Base-by-base conservation (phyloP, 2,797 vertebrate genomes). In the Chiroxiphia lanceolata region DNA sequence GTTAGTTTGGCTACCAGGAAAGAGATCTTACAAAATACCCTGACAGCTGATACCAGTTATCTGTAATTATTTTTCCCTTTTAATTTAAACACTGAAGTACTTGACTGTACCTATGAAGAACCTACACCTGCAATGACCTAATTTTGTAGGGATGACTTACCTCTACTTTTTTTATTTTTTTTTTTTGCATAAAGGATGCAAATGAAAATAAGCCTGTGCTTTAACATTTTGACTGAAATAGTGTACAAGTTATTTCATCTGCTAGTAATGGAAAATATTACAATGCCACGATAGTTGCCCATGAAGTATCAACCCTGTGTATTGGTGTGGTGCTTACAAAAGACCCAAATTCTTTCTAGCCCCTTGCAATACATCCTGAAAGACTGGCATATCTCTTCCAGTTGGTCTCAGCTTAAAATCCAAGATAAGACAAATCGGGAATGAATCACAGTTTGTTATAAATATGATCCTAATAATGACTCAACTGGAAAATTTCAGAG, bases 401-500 rank as follows among this genome's bases (percentile, higher is more conserved):
- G n/a, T 42, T 93, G 51, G 36, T 87, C 51, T 64, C 27, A 27
- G 56, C 68, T 64, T 71, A 65, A 85, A 91, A 80, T 42, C 57
- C 1, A 13, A 74, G 63, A 92, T 11, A 20, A 67, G 40, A 67
- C 21, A 87, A 93, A 85, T 14, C 44, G 9, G 19, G 76, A 76
- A 83, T 85, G 51, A 93, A 71, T 89, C 93, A 89, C 23, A 56
- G 44, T 92, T 87, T 89, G n/a, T 71, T 90, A 57, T 47, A 90
- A 90, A 93, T 68, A 71, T 10, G 38, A 72, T 59, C 38, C 40
- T 79, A 56, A 40, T 89, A 91, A 77, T 69, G 48, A 80, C 36
- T 96, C 82, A 83, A 14, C 13, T 15, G 21, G 69, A 61, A 89
- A 80, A 87, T 42, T 70, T 83, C 25, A 27, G 82, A 80, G 44